Base-by-base conservation (phyloP, 2,113 vertebrate genomes). In the Silurus meridionalis region DNA sequence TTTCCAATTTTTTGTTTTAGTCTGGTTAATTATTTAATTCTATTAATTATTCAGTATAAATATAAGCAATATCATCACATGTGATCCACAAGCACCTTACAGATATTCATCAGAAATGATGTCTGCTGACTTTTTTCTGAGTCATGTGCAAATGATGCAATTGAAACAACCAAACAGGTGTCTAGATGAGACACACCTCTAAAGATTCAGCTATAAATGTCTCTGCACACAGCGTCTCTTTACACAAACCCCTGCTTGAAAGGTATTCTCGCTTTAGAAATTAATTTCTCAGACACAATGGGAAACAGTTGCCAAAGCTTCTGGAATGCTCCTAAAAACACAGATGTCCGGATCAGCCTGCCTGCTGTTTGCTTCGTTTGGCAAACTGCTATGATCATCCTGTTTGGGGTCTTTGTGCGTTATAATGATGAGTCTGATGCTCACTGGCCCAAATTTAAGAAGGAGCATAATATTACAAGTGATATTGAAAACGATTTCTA, bases 401-500 rank as follows among this genome's bases (percentile, higher is more conserved):
- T 99, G 15, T 99, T 99, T 0, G 97, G 97, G 4, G 83, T 98
- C 85, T 99, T 98, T 0, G 95, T 97, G 87, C 96, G 97, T 82
- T 99, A 98, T 0, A 23, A 95, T 37, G 8, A 91, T 0, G 95
- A 97, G 64, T 93, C 97, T 0, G 95, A 97, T 0, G 88, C 94
- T 0, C 92, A 91, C 50, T 99, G 97, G 98, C 0, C 52, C 0
- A 82, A 94, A 6, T 37, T 80, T 53, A 97, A 83, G 86, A 7
- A 0, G 0, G 0, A 23, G 0, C 0, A 91, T 13, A 99, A 99
- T 92, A 77, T 96, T 69, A 94, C 94, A 82, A 97, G 95, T 0
- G 93, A 97, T 77, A 67, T 94, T 0, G 96, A 99, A 87, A 99
- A 99, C 0, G 97, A 99, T 83, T 99, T 99, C 95, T 99, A 99